Conservation (phyloP, 2,113 vertebrate genomes). For the Prunella himalayana region DNA sequence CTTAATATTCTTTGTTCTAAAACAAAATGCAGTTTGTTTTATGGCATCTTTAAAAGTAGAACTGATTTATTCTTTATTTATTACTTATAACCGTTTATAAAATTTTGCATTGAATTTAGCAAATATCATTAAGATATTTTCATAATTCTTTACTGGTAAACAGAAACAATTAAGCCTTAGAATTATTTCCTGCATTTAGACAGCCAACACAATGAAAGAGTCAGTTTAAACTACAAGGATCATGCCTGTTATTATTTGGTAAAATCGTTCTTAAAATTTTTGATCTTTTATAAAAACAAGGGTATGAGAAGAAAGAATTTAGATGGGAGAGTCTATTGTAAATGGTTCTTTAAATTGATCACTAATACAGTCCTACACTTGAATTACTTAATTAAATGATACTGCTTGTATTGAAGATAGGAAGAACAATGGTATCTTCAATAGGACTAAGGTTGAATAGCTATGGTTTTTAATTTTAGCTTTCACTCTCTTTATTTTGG, state of each 20-base stretch:
- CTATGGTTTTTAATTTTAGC: background rate
- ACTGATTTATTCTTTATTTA: background rate
- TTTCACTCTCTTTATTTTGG: background rate
- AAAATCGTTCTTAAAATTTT: background rate
- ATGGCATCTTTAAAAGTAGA: background rate
- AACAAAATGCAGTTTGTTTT: background rate
- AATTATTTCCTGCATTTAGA: background rate
- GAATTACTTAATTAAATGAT: background rate
- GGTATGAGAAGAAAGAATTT: background rate
- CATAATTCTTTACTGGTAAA: background rate
- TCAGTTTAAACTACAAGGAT: background rate
- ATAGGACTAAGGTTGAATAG: background rate
- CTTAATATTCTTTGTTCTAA: background rate
- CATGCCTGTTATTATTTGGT: rapidly evolving
- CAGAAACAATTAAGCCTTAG: background rate
- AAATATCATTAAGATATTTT: background rate
- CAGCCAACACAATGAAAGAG: background rate
- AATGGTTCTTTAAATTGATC: background rate
- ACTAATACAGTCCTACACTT: background rate
- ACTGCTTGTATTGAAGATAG: background rate
- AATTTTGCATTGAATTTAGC: background rate
- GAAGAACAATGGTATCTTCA: background rate
- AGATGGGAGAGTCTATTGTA: background rate
- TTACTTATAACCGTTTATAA: background rate
- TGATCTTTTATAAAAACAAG: background rate